phyloP scores from a whole-genome alignment of 2,888 invertebrate genomes.

The Maniola hyperantus region DNA sequence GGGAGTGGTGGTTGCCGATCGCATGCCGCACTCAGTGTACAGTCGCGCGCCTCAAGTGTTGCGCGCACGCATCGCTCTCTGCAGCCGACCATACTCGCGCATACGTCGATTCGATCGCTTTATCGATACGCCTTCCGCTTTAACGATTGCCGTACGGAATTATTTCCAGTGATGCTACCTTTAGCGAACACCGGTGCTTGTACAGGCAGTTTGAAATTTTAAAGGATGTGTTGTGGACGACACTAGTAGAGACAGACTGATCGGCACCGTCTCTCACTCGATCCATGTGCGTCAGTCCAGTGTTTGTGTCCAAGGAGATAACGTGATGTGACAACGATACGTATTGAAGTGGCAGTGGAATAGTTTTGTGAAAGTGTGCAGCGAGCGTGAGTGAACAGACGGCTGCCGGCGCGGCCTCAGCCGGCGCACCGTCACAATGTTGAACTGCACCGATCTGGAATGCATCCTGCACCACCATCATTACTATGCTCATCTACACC shows the following conservation, averaged over 20 bases:
- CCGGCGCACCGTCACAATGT: slow-evolving; percentile 82
- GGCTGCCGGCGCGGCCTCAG: slow-evolving; percentile 55
- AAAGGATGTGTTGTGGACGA: slow-evolving; percentile 47
- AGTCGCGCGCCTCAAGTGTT: slow-evolving; percentile 74
- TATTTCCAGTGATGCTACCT: slow-evolving; percentile 58
- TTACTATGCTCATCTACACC: slow-evolving; percentile 88
- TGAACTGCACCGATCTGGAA: slow-evolving; percentile 90
- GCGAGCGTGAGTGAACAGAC: slow-evolving; percentile 68
- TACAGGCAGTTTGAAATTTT: slow-evolving; percentile 54
- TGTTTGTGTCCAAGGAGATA: slow-evolving; percentile 69
- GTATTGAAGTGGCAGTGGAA: slow-evolving; percentile 74
- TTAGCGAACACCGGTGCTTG: slow-evolving; percentile 52
- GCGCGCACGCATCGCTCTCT: slow-evolving; percentile 67
- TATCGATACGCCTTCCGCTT: slow-evolving; percentile 65
- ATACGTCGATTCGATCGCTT: slow-evolving; percentile 56
- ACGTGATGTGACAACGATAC: slow-evolving; percentile 80
- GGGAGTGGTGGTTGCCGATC: slow-evolving; percentile 61
- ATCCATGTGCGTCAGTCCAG: slow-evolving; percentile 51
- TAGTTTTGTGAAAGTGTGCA: slow-evolving; percentile 82
- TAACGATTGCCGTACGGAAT: slow-evolving; percentile 50
- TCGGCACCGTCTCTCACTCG: slow-evolving; percentile 63
- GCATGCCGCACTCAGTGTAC: slow-evolving; percentile 71
- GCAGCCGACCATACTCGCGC: slow-evolving; percentile 54
- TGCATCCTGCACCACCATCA: slow-evolving; percentile 90
- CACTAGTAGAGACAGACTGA: slow-evolving; percentile 50